A percentile compares a stretch with the other conserved stretches of the same genome.
phyloP scores from a whole-genome alignment of 2,888 invertebrate species.

The Hydrotaea diabolus region DNA sequence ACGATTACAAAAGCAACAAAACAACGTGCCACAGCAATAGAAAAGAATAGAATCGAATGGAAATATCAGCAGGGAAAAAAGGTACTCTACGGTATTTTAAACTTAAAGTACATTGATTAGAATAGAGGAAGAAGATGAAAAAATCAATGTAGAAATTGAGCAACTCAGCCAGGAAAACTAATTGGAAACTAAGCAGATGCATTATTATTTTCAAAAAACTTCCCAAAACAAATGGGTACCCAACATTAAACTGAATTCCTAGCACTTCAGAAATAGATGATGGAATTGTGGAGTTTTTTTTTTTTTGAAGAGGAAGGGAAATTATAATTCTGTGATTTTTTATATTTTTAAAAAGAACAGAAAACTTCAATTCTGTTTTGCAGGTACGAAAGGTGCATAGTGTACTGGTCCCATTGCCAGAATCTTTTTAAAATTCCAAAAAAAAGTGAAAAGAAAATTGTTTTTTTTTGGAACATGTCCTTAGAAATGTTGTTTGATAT shows the following conservation, averaged over 20 bases:
- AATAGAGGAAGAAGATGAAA: background rate
- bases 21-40: slow-evolving; percentile 17
- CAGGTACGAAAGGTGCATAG: too few relatives aligned
- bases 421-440: too few relatives aligned
- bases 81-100: slow-evolving; percentile 31
- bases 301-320: background rate
- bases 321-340: too few relatives aligned
- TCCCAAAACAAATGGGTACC: background rate
- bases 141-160: background rate
- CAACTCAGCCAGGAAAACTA: slow-evolving; percentile 5
- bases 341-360: too few relatives aligned
- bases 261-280: background rate
- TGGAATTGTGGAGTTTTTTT: background rate
- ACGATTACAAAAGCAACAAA: slow-evolving; percentile 56
- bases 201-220: slow-evolving; percentile 15
- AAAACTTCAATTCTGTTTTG: too few relatives aligned
- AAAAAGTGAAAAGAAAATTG: too few relatives aligned
- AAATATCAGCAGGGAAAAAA: background rate
- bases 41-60: too few relatives aligned
- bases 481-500: too few relatives aligned
- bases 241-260: background rate
- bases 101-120: slow-evolving; percentile 19
- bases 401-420: too few relatives aligned
- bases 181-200: slow-evolving; percentile 62
- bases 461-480: too few relatives aligned